Evolutionary conservation across 2,888 invertebrate genomes (phyloP), one percentile per base, ranked within the genome.

Genomic region (Megaustenia siamemsis): DNA sequence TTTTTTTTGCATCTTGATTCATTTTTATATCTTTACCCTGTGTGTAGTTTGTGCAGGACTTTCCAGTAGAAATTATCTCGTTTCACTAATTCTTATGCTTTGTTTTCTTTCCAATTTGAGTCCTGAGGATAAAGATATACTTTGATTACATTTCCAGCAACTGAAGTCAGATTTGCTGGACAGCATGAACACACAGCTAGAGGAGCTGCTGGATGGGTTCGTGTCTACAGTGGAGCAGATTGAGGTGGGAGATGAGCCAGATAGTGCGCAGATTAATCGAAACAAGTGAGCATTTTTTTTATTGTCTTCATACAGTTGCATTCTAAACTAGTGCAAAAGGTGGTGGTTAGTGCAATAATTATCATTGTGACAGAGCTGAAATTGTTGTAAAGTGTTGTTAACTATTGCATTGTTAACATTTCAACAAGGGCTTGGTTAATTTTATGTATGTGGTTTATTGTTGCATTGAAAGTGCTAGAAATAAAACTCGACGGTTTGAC

Each of bases 131-230:
- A n/a, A n/a, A n/a, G n/a, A n/a, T n/a, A n/a, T n/a, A n/a, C n/a
- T n/a, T n/a, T n/a, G n/a, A n/a, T n/a, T 53, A 1, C 40, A 10
- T 63, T 66, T 38, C 35, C n/a, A 92, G 92, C 88, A 87, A 88
- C 86, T 91, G 0, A 87, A 89, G 38, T 80, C 86, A 32, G 90
- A 91, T 28, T 79, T 90, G n/a, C 77, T 89, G 35, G 89, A 90
- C 28, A 89, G 90, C 77, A 84, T 92, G 84, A 89, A 86, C 21
- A 83, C 79, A 56, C 90, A 93, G 82, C 87, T 94, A 53, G 91
- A 92, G 28, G 93, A 92, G 68, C 89, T 94, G 88, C 89, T 94
- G 85, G 93, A 94, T 77, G 90, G 92, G 56, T 93, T 94, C 86
- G 89, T 94, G 24, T 89, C 92, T 35, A 93, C 94, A 60, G 90